Base-by-base conservation (phyloP, 2,797 vertebrate genomes). In the Centroberyx gerrardi region DNA sequence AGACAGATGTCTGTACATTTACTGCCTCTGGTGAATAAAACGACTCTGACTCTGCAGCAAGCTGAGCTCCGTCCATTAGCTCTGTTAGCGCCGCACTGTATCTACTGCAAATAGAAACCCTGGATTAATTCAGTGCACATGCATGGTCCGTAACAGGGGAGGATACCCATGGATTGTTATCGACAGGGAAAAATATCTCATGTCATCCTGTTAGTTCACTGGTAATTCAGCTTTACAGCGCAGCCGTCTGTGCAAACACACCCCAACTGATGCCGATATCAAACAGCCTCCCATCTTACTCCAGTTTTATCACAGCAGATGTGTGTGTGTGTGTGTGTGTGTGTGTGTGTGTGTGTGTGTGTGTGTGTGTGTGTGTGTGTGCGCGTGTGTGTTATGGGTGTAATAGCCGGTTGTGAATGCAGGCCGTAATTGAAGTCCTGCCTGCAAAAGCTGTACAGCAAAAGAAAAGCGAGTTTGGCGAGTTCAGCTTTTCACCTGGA, bases 401-500 rank as follows among this genome's bases (percentile, higher is more conserved):
- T 36, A 29, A 44, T 17, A 36, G 56, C 55, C 8, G 4, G 13
- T 33, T 68, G 65, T 79, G 83, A 79, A 44, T 71, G 49, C 66
- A 76, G 61, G 9, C 40, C 71, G 48, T 69, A 80, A 76, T 58
- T 80, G 74, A 76, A 69, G 72, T 75, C 79, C 82, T 77, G 62
- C 61, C 33, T 76, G 28, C 61, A 22, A 79, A 72, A 17, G 17
- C 15, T 27, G 9, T 18, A 12, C 2, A 3, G 52, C 7, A 53
- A 27, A 22, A 13, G 52, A 28, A 75, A 73, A 84, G 71, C 85
- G 8, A 85, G 88, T 90, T 88, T 62, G 56, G 70, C 77, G 1
- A 81, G 87, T 90, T 84, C 1, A 49, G 27, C 65, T 53, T 84
- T 86, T 87, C 80, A 84, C 81, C 77, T 83, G 62, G 71, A 81